These are phyloP conservation scores for Zalophus californianus DNA, from an alignment of 2,797 vertebrate genomes.

Conservation along the genomic window DNA sequence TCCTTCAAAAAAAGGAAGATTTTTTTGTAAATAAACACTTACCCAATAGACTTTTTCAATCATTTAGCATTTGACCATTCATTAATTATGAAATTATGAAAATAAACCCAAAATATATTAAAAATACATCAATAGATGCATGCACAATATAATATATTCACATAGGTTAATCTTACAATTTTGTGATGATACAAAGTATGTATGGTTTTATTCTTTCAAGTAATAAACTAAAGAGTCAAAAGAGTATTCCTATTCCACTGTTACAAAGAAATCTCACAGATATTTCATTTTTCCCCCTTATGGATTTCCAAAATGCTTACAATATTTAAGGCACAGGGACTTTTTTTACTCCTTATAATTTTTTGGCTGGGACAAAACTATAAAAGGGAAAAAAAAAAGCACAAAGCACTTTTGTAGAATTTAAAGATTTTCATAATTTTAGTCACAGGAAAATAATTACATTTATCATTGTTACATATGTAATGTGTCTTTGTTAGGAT, in stretches of 20 bases:
- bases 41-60: not conserved
- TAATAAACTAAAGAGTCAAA: not conserved
- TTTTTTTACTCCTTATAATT: not conserved
- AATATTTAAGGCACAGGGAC: not conserved
- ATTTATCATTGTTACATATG: not conserved
- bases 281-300: not conserved
- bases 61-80: not conserved
- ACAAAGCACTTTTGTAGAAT: not conserved
- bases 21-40: not conserved
- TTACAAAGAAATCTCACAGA: not conserved
- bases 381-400: not conserved
- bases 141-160: not conserved
- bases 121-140: not conserved
- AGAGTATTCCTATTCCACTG: not conserved
- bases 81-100: not conserved
- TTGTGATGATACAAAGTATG: not conserved
- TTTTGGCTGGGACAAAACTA: not conserved
- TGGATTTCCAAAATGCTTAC: not conserved
- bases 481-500: constrained; percentile 19
- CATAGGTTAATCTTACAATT: not conserved
- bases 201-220: not conserved
- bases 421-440: constrained; percentile 3
- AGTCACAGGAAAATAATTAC: not conserved
- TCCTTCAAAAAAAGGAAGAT: not conserved
- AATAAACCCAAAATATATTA: not conserved